Evolutionary conservation across 2,888 invertebrate genomes (phyloP).

Genomic region (Allolobophora icterica): DNA sequence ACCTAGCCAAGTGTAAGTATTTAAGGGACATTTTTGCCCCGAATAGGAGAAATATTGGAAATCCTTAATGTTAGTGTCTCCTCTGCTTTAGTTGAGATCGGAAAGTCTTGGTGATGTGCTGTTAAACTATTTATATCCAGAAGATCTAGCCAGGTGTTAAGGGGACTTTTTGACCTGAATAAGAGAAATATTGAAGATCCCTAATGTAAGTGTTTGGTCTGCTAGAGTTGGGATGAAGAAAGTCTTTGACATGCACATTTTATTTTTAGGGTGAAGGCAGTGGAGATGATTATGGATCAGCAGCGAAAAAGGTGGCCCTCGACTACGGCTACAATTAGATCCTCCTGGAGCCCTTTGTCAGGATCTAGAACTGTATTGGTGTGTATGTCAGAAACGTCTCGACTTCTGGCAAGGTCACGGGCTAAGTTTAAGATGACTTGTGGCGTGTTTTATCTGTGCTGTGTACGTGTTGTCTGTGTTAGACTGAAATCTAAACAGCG

Average conservation of each 20-base stretch:
- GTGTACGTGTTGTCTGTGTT: not conserved
- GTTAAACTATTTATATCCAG: not conserved
- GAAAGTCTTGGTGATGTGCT: too few relatives aligned
- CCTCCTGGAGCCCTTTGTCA: not conserved
- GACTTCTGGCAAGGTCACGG: not conserved
- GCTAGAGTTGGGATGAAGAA: not conserved
- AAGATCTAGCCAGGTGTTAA: not conserved
- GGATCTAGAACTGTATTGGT: not conserved
- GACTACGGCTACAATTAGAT: constrained; percentile 12
- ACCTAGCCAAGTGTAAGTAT: too few relatives aligned
- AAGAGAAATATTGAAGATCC: not conserved
- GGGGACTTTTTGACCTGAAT: not conserved
- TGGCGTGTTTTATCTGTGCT: not conserved
- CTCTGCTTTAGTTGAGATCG: too few relatives aligned
- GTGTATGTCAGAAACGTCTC: not conserved
- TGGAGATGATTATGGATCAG: not conserved
- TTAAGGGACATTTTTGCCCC: too few relatives aligned
- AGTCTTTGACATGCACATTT: not conserved
- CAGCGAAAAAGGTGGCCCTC: not conserved
- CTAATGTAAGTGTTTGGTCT: not conserved
- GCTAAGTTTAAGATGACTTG: not conserved
- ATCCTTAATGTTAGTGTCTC: too few relatives aligned
- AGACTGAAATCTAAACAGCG: not conserved
- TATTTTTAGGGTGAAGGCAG: not conserved
- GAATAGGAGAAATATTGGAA: too few relatives aligned